phyloP scores from a whole-genome alignment of 2,888 invertebrate species.

The Sepiola atlantica region DNA sequence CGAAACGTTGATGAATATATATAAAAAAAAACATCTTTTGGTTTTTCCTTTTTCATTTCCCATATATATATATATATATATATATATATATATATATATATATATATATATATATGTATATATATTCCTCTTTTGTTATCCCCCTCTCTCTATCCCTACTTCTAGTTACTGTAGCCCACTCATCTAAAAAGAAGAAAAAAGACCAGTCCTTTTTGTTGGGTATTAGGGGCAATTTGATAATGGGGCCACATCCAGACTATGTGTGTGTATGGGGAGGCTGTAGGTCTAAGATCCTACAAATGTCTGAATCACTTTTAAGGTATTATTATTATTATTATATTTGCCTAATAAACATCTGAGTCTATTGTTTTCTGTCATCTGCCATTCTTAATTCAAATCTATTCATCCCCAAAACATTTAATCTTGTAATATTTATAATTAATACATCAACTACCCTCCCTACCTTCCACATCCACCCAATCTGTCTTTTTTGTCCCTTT shows the following conservation, averaged over 20 bases:
- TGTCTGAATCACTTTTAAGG: neutral
- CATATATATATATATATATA: no score
- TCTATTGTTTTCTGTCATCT: neutral
- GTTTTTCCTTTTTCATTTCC: no score
- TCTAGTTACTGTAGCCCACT: neutral
- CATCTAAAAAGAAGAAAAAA: neutral
- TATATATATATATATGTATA: no score
- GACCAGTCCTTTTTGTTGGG: neutral
- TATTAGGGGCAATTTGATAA: neutral
- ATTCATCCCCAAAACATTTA: neutral
- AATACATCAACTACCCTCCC: neutral
- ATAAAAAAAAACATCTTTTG: no score
- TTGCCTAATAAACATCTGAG: neutral
- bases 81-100: no score
- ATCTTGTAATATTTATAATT: conserved; percentile 1
- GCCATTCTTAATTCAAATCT: neutral
- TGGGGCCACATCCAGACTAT: no score
- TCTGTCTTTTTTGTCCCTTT: neutral
- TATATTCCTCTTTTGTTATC: neutral
- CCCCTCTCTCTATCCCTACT: neutral
- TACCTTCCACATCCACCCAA: neutral
- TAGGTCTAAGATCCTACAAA: neutral
- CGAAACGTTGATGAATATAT: no score
- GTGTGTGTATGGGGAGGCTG: no score
- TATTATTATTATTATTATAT: neutral